These are phyloP conservation scores for Pangasius krempfi DNA, from an alignment of 2,797 vertebrate species.

Conservation along the genomic window DNA sequence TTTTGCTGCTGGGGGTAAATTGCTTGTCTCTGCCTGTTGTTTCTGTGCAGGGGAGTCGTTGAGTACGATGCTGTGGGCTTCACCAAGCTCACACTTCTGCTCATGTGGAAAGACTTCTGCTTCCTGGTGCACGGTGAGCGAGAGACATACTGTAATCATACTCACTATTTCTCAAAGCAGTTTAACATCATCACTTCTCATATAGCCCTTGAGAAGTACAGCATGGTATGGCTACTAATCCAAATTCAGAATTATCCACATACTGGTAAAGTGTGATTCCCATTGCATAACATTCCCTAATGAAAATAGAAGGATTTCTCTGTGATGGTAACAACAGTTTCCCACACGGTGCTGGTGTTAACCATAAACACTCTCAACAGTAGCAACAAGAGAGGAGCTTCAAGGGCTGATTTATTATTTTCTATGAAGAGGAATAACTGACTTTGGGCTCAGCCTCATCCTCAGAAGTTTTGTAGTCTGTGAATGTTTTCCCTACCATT, in stretches of 20 bases:
- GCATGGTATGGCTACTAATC: neutral
- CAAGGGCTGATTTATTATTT: neutral
- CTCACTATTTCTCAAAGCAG: neutral
- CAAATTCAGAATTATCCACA: neutral
- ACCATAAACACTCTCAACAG: neutral
- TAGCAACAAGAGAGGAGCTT: neutral
- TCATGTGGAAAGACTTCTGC: conserved; percentile 98
- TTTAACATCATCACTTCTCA: neutral
- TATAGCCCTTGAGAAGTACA: neutral
- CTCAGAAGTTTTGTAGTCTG: neutral
- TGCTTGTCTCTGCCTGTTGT: conserved; percentile 10
- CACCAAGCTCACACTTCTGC: conserved; percentile 94
- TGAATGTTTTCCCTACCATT: neutral
- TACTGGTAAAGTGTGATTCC: neutral
- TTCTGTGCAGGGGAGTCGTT: conserved; percentile 86
- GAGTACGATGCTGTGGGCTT: conserved; percentile 98
- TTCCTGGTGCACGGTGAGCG: conserved; percentile 93
- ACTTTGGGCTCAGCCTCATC: neutral
- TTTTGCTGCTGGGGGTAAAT: conserved; percentile 15
- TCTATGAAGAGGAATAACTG: neutral
- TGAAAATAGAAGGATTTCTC: neutral
- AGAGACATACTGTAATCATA: conserved; percentile 34
- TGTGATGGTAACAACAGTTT: neutral
- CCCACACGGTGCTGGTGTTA: neutral
- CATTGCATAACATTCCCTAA: neutral